Evolutionary conservation across 2,888 invertebrate genomes (phyloP).

Genomic region (Apocheima hispidaria): DNA sequence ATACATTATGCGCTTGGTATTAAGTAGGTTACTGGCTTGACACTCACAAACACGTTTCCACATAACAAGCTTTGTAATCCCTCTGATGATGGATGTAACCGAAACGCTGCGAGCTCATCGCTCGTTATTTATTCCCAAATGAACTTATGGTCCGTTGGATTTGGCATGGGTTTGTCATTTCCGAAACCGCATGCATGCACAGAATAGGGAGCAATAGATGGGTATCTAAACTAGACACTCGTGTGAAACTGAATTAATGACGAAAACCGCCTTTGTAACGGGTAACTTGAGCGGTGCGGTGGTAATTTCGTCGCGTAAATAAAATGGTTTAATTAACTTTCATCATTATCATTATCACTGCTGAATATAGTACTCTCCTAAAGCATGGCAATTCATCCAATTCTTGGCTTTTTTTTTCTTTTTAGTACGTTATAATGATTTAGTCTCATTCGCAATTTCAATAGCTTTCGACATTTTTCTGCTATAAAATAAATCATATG

Average conservation of each 20-base stretch:
- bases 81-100: constrained; percentile 7
- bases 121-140: constrained; percentile 23
- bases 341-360: too few species aligned
- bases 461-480: too few species aligned
- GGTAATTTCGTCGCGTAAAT: background rate
- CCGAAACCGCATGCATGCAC: constrained; percentile 18
- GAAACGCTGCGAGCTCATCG: background rate
- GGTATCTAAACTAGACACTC: background rate
- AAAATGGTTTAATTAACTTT: too few species aligned
- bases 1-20: too few species aligned
- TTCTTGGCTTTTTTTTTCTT: too few species aligned
- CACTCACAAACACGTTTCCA: constrained; percentile 4
- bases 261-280: background rate
- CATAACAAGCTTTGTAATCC: constrained; percentile 11
- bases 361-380: too few species aligned
- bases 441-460: too few species aligned
- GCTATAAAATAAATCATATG: too few species aligned
- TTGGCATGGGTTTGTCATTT: constrained; percentile 31
- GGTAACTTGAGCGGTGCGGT: background rate
- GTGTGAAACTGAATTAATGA: too few species aligned
- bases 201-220: background rate
- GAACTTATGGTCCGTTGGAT: constrained; percentile 13
- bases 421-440: too few species aligned
- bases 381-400: too few species aligned
- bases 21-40: background rate